Percentiles rank a stretch among this genome's conserved stretches.
Conservation (phyloP, 2,113 vertebrate genomes). For the Xenotilapia caudafasciata region DNA sequence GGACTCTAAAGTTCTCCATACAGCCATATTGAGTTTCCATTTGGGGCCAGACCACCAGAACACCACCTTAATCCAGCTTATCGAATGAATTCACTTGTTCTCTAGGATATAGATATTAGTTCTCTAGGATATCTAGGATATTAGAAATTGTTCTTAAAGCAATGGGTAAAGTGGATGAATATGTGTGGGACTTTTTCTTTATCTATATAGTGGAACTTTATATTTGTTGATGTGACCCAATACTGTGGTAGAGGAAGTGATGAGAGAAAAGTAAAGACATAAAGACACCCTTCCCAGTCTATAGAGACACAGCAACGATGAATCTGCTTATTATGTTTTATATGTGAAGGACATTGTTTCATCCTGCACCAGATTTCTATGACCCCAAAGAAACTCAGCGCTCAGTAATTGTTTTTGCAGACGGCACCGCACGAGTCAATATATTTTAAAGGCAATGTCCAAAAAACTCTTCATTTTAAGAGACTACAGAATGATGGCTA, state of each 20-base stretch:
- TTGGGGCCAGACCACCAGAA: constrained; percentile 45
- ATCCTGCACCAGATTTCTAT: constrained; percentile 47
- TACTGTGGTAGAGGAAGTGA: not conserved
- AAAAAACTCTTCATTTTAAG: constrained; percentile 44
- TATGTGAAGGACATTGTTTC: constrained; percentile 53
- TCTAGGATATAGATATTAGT: not conserved
- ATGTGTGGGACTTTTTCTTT: not conserved
- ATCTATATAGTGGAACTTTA: not conserved
- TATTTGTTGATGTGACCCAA: constrained; percentile 17
- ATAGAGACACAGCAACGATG: constrained; percentile 41
- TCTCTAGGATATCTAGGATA: not conserved
- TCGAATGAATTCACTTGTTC: constrained; percentile 22
- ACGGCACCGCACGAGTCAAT: constrained; percentile 21
- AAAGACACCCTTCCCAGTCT: constrained; percentile 7
- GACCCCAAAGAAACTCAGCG: constrained; percentile 26
- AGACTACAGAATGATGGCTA: constrained; percentile 34
- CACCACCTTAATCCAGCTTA: constrained; percentile 17
- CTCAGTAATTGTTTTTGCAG: constrained; percentile 53
- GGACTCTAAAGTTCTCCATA: constrained; percentile 28
- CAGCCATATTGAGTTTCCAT: constrained; percentile 40
- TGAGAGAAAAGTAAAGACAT: constrained; percentile 7
- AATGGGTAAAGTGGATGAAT: not conserved
- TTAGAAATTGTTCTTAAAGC: not conserved
- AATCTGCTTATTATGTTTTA: constrained; percentile 58
- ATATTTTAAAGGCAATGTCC: constrained; percentile 51